Base-by-base conservation (phyloP, 2,113 vertebrate species). In the Asarcornis scutulata region DNA sequence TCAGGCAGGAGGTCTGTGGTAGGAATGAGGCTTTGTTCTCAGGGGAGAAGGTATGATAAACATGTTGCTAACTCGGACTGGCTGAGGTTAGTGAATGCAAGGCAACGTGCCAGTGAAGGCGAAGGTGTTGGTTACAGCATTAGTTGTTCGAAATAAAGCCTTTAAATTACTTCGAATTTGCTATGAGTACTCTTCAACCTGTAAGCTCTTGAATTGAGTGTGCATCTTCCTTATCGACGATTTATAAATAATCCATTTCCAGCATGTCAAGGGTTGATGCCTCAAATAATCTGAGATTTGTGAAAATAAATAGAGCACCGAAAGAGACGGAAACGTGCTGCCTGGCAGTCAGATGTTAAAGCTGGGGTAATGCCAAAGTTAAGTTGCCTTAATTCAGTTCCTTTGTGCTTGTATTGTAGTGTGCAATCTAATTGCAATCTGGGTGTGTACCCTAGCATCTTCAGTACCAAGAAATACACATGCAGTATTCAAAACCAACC, bases 191-290 rank as follows among this genome's bases (percentile, higher is more conserved):
- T 93, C 55, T 71, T 86, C 50, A 55, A 48, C 29, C 81, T 53
- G 13, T 23, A 48, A 83, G 79, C 76, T 85, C 75, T 91, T 20
- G 68, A 87, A 59, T 40, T 1, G 4, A 93, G 46, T 11, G 23
- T 91, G 38, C 56, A 26, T 88, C n/a, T 88, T 88, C 42, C 38
- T 46, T 72, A 66, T 7, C 72, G 77, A 25, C 71, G 23, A 16
- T 44, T 95, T 86, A 91, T 90, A 91, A 83, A 83, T 90, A 83
- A 94, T 60, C 79, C 18, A 55, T 89, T 93, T 82, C 56, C 72
- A 89, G 59, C 1, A 0, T 63, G 75, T 71, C 83, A 74, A 42
- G 52, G 32, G 15, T 7, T 62, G 73, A 91, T 83, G 72, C 42
- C 64, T 91, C n/a, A 71, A 74, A 71, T 85, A 88, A n/a, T 50